Evolutionary conservation across 2,888 invertebrate genomes (phyloP).

Genomic region (Euclidia mi): DNA sequence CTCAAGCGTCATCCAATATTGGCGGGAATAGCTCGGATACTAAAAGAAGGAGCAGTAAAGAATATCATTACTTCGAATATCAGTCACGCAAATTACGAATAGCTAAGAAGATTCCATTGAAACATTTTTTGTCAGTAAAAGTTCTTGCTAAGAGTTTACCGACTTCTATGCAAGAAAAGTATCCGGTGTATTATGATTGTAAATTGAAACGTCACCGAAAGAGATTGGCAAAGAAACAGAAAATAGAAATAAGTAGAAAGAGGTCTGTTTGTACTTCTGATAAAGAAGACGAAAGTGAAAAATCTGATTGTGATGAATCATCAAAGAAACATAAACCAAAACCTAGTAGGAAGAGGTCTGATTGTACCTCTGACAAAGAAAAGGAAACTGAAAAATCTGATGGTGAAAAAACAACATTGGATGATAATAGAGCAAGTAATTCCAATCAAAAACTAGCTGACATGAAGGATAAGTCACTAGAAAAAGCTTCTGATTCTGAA

Average conservation of each 20-base stretch:
- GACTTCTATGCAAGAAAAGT: conserved; percentile 67
- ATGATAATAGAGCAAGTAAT: too few relatives aligned
- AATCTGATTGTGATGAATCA: background rate
- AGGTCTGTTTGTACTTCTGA: conserved; percentile 15
- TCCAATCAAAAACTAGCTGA: too few relatives aligned
- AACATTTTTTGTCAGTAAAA: conserved; percentile 77
- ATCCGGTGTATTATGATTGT: conserved; percentile 80
- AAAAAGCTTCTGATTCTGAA: too few relatives aligned
- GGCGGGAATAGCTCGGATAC: conserved; percentile 58
- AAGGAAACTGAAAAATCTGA: conserved; percentile 1
- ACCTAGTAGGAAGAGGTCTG: conserved; percentile 20
- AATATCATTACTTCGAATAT: conserved; percentile 69
- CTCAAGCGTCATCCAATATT: conserved; percentile 58
- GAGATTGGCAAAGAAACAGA: conserved; percentile 29
- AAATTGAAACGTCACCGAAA: conserved; percentile 70
- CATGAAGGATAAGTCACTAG: too few relatives aligned
- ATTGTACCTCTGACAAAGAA: conserved; percentile 16
- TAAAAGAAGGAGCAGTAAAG: conserved; percentile 22
- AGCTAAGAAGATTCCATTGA: conserved; percentile 71
- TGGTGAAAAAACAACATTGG: background rate
- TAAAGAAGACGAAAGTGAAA: conserved; percentile 11
- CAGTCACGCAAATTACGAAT: conserved; percentile 72
- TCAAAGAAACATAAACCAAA: too few relatives aligned
- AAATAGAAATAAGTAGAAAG: conserved; percentile 14
- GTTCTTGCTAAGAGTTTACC: conserved; percentile 71